phyloP scores from a whole-genome alignment of 2,113 vertebrate species.

The Amphiprion percula region DNA sequence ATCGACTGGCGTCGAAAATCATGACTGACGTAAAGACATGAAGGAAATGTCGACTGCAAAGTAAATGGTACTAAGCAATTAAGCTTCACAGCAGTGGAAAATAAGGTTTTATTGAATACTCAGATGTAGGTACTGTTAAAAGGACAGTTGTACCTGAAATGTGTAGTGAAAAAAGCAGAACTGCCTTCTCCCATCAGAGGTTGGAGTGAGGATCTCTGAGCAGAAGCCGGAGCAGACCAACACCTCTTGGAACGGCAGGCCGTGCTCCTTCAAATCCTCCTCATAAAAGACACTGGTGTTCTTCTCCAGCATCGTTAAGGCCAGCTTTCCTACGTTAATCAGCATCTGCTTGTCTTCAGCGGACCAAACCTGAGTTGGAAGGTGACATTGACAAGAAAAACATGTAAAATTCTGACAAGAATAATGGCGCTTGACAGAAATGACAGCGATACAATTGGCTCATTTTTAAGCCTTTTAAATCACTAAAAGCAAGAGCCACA shows the following conservation, averaged over 20 bases:
- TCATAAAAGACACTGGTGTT: conserved; percentile 64
- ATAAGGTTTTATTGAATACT: neutral
- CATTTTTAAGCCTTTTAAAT: no score
- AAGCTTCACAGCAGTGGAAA: neutral
- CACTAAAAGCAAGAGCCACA: neutral
- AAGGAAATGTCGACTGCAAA: no score
- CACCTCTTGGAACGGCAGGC: conserved; percentile 63
- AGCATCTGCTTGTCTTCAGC: conserved; percentile 41
- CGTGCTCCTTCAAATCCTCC: conserved; percentile 51
- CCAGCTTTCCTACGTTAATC: conserved; percentile 71
- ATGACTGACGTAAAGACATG: no score
- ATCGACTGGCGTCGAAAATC: no score
- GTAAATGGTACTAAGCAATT: no score
- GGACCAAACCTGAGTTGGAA: conserved; percentile 65
- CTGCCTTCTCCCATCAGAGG: neutral
- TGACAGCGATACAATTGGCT: no score
- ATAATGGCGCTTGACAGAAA: no score
- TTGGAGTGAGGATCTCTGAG: conserved; percentile 60
- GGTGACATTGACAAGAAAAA: neutral
- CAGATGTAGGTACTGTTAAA: no score
- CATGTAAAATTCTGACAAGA: neutral
- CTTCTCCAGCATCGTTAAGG: conserved; percentile 69
- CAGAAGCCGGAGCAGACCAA: conserved; percentile 68
- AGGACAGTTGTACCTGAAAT: conserved; percentile 69
- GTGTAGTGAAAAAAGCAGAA: conserved; percentile 77